Evolutionary conservation across 2,113 vertebrate genomes (phyloP), one percentile per base, ranked within the genome.

Genomic region (Oreocharis arfaki): DNA sequence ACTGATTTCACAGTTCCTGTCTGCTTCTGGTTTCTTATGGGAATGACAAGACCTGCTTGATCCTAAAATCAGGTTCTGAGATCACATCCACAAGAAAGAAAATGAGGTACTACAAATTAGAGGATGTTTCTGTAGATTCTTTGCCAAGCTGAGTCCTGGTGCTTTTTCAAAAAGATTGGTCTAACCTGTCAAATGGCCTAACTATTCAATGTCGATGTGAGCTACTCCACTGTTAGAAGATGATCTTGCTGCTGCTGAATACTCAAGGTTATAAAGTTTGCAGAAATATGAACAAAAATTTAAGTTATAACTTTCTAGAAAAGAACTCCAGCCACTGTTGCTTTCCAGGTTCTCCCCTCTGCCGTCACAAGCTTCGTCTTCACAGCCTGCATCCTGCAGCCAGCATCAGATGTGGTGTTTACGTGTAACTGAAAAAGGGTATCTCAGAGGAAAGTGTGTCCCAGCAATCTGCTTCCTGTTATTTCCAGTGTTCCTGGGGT

Each of bases 391-490:
- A n/a, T 39, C 22, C 35, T n/a, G 32, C 41, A 65, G 12, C 32
- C 8, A 61, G 30, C 20, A 64, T 35, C 50, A 92, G 14, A 49
- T 49, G 33, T 3, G 0, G 11, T 0, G 0, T 64, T 84, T 23
- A 60, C 3, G 3, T 11, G 33, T 33, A 56, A 84, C 9, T 53
- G 41, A 49, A 74, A 82, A 61, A 74, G 27, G 16, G 24, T 24
- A 77, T 17, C 14, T 57, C 27, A 41, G 24, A 14, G 21, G 10
- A 90, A 53, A 14, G 14, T 37, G 20, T 44, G 49, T 30, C 21
- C 21, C 35, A 42, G 30, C 4, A 52, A 15, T 28, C 23, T 50
- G 10, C 16, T 49, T 53, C 32, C 50, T 41, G 7, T 37, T 90
- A 60, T 65, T 87, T 69, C 27, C 39, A 65, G 28, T 35, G 16